Evolutionary conservation across 2,113 vertebrate genomes (phyloP).

Genomic region (Excalfactoria chinensis): DNA sequence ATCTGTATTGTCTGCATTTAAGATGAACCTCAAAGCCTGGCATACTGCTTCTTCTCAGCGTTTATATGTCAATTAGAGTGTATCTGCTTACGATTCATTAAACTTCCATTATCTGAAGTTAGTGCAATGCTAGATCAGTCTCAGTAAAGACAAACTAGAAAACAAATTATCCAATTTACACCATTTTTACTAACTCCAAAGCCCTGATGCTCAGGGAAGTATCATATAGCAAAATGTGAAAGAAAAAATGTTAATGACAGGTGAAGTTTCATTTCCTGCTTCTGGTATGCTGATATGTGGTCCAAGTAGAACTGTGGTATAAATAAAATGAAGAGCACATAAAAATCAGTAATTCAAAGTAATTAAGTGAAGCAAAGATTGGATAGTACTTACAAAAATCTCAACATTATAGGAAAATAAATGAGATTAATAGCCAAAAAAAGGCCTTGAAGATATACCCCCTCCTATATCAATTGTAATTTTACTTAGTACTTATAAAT

Average conservation of each 20-base stretch:
- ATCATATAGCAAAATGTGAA: slow-evolving; percentile 26
- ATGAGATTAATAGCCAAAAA: neutral
- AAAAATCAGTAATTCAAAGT: neutral
- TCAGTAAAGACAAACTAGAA: slow-evolving; percentile 67
- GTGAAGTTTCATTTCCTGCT: neutral
- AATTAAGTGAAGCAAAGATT: neutral
- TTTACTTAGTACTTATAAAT: neutral
- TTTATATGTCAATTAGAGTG: slow-evolving; percentile 60
- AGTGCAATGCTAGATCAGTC: slow-evolving; percentile 61
- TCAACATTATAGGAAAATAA: neutral
- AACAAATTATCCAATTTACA: slow-evolving; percentile 70
- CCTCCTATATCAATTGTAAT: neutral
- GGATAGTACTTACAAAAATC: slow-evolving; percentile 22
- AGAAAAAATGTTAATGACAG: neutral
- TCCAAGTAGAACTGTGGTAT: neutral
- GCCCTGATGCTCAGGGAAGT: slow-evolving; percentile 48
- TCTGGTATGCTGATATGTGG: neutral
- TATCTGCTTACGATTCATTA: slow-evolving; percentile 62
- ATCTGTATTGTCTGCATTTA: neutral
- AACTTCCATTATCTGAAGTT: slow-evolving; percentile 60
- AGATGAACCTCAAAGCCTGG: neutral
- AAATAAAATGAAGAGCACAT: slow-evolving; percentile 39
- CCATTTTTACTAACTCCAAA: slow-evolving; percentile 63
- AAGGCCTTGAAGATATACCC: neutral
- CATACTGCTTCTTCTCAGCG: neutral